phyloP scores from a whole-genome alignment of 2,113 vertebrate species.

The Capreolus pygargus region DNA sequence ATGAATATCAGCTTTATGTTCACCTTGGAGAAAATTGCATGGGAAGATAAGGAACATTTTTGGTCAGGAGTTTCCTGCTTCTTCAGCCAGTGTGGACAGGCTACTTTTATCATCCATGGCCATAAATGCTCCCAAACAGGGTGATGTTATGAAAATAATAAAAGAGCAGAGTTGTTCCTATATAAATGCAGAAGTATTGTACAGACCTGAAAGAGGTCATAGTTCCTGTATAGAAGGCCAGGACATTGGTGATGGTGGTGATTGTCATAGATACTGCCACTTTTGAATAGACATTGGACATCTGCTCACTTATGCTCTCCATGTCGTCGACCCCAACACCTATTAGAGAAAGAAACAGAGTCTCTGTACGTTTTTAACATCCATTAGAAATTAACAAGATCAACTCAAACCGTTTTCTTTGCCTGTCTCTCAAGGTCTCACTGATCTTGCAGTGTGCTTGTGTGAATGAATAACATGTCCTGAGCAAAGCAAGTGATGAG shows the following conservation, averaged over 20 bases:
- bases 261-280: not conserved
- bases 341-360: slow-evolving; percentile 62
- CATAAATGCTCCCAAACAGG: slow-evolving; percentile 70
- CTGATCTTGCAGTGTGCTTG: not conserved
- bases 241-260: not conserved
- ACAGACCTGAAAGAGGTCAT: not conserved
- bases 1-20: slow-evolving; percentile 4
- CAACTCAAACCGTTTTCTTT: not conserved
- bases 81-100: not conserved
- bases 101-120: not conserved
- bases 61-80: not conserved
- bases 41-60: not conserved
- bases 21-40: not conserved
- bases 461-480: not conserved
- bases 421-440: not conserved
- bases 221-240: not conserved
- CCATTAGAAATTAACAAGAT: not conserved
- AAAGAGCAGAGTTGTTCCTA: not conserved
- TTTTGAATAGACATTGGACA: not conserved
- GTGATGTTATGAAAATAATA: slow-evolving; percentile 76
- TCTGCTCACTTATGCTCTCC: slow-evolving; percentile 58
- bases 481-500: too few species aligned
- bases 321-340: slow-evolving; percentile 90
- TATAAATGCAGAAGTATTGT: not conserved
- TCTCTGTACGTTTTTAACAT: not conserved